Evolutionary conservation across 2,888 invertebrate species (phyloP), one percentile per base, ranked within the genome.

Genomic region (Zygaena filipendulae): DNA sequence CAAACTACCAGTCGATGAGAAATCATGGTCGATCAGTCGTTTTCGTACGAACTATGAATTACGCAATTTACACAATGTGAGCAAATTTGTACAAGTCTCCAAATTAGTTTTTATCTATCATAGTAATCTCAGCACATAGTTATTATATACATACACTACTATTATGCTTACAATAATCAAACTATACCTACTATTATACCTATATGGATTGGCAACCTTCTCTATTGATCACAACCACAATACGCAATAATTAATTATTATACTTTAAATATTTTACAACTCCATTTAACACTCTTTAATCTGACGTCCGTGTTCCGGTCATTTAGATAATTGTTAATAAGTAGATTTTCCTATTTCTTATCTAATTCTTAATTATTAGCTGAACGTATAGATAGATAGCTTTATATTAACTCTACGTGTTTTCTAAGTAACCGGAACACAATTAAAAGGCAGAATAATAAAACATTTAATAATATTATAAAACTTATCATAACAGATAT

Each of bases 81-180:
- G 77, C 77, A 77, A 59, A 62, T 70, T 79, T 79, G 75, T 79
- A 79, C 77, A 79, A 69, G 61, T 71, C 61, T 72, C 70, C 66
- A 71, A 75, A 75, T 72, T 62, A 59, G 60, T 63, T 59, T 59
- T 57, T 59, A 64, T 45, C 57, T 52, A 58, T 66, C 50, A 62
- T 58, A 11, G 26, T 30, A 30, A 11, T n/a, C n/a, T n/a, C n/a
- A n/a, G n/a, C 16, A 55, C 43, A 58, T 68, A 66, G 46, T 54
- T 58, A 52, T 49, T 66, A 71, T 71, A 56, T 75, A 72, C 69
- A 72, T 39, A 45, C 47, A 52, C 45, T 38, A 45, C 45, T 42
- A n/a, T 47, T 38, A 39, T 41, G 34, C n/a, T n/a, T n/a, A 45
- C 40, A 45, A 16, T 16, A 16, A 6, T 16, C 7, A 6, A 34